Percentiles rank a stretch among this genome's conserved stretches.
Conservation (phyloP, 2,113 vertebrate genomes). For the Forbesichthys papilliferus region DNA sequence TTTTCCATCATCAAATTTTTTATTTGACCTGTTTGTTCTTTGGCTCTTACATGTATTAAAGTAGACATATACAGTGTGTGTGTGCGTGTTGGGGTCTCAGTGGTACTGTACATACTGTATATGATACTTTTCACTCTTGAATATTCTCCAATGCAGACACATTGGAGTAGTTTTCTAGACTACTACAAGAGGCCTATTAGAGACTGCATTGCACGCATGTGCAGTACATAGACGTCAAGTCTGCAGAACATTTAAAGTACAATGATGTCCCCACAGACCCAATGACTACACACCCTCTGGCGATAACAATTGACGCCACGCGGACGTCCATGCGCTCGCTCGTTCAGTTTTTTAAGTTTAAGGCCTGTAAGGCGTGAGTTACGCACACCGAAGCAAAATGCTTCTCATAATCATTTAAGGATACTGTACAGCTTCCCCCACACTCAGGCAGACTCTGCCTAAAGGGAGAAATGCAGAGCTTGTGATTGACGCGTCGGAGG, state of each 20-base stretch:
- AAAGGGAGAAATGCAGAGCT: constrained; percentile 16
- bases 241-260: too few species aligned
- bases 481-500: constrained; percentile 48
- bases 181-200: too few species aligned
- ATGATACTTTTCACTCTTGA: constrained; percentile 13
- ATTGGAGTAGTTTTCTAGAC: too few species aligned
- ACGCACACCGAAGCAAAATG: constrained; percentile 28
- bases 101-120: neutral
- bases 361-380: constrained; percentile 45
- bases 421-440: neutral
- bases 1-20: constrained; percentile 60
- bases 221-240: too few species aligned
- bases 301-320: too few species aligned
- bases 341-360: neutral
- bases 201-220: too few species aligned
- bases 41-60: constrained; percentile 62
- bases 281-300: too few species aligned
- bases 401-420: constrained; percentile 7
- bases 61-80: constrained; percentile 56
- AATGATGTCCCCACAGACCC: too few species aligned
- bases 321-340: too few species aligned
- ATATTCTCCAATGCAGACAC: too few species aligned
- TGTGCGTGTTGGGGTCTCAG: too few species aligned
- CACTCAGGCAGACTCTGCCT: neutral
- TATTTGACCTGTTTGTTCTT: constrained; percentile 56